Base-by-base conservation (phyloP, 2,113 vertebrate species). In the Morone chrysops region DNA sequence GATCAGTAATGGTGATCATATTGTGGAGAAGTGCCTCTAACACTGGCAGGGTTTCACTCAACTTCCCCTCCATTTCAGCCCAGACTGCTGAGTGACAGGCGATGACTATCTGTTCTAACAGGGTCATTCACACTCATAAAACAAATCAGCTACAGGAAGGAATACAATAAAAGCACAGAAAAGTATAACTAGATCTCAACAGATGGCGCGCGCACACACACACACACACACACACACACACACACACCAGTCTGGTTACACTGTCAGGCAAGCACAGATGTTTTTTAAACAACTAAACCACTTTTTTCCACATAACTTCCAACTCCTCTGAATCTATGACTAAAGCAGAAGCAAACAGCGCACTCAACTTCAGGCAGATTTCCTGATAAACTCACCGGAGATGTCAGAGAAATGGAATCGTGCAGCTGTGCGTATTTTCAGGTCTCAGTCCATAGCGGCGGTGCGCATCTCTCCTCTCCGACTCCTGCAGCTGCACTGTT, bases 361-460 rank as follows among this genome's bases (percentile, higher is more conserved):
- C 17, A 25, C 45, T 31, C 25, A 43, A 31, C 57, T 74, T 54
- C 18, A 25, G 53, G 36, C 7, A 11, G 6, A 38, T 43, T 75
- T 41, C 5, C 16, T 3, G 9, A 51, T 31, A 78, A 31, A 88
- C 88, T 91, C 50, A 91, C 89, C 85, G 16, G 11, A 75, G 40
- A 47, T 14, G 41, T 25, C 1, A 4, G 36, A 54, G 31, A 41
- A 40, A 10, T n/a, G 10, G 3, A n/a, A 45, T 2, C 10, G 2
- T 6, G 1, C 57, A 60, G 54, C 62, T 53, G 47, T 25, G 47
- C 3, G 38, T 17, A 16, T 47, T 65, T 65, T 51, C n/a, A 20
- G 72, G 3, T 25, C 7, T 36, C 80, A 91, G 84, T 84, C 89
- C 90, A 90, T 87, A 0, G 18, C 63, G 12, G 59, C 5, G 0